Evolutionary conservation across 2,888 invertebrate species (phyloP), one percentile per base, ranked within the genome.

Genomic region (Dendrolimus pini): DNA sequence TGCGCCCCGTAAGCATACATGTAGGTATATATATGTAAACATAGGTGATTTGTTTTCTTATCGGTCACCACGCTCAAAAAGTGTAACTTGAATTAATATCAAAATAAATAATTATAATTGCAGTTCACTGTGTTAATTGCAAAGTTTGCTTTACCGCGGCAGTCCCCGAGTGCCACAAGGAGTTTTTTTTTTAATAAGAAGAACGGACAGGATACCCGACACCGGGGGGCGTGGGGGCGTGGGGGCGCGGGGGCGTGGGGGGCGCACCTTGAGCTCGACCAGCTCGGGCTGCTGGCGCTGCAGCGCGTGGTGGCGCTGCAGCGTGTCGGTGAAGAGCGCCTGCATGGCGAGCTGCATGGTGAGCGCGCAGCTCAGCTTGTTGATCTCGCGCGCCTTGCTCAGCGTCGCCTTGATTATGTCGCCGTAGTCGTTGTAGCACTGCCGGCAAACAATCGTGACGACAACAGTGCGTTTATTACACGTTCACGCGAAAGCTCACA

Each of bases 341-440:
- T 96, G 97, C 78, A 99, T 93, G 78, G 98, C 97, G 58, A 97
- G 92, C 66, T 97, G 95, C 94, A 99, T 96, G 3, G 98, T 98
- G 66, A 98, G 93, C 8, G 99, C 98, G 85, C 98, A 99, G 80
- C 96, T 96, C 53, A 98, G 95, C 89, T 98, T 99, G 91, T 98
- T 98, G 71, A 99, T 98, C 91, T 99, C 99, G 67, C 99, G 93
- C 10, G 98, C 97, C 89, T 99, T 99, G 70, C 97, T 96, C 70
- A 99, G 90, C 9, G 99, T 98, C 52, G 97, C 96, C 90, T 99
- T 99, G 67, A 99, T 96, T 57, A 99, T 99, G 85, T 99, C 99
- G 56, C 99, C 99, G 86, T 98, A 99, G 86, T 99, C 98, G 81
- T 98, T 98, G 88, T 98, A 98, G 82, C 97, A 98, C 94, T 96